These are phyloP conservation scores for Lepisosteus oculatus DNA, from an alignment of 2,113 vertebrate genomes.

Conservation along the genomic window DNA sequence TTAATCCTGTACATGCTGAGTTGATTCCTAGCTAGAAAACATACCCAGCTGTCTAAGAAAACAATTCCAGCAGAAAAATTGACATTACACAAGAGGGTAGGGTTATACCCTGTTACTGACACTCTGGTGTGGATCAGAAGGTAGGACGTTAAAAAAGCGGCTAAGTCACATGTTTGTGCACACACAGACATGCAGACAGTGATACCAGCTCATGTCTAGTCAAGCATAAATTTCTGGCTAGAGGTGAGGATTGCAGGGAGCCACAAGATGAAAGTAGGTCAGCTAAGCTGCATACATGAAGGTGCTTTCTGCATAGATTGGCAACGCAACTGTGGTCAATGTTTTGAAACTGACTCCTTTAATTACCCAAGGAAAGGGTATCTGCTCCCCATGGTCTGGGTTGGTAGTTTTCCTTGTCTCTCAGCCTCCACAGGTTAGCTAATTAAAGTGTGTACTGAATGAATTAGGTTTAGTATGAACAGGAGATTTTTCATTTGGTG, in stretches of 20 bases:
- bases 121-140: neutral
- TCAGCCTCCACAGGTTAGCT: neutral
- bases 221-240: neutral
- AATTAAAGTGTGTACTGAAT: neutral
- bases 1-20: neutral
- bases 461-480: neutral
- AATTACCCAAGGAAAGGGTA: neutral
- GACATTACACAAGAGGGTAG: slow-evolving; percentile 5
- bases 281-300: neutral
- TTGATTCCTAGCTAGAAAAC: neutral
- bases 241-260: neutral
- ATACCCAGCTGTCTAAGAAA: neutral
- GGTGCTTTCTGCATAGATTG: neutral
- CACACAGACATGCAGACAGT: neutral
- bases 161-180: neutral
- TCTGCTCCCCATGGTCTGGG: neutral
- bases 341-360: neutral
- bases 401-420: neutral
- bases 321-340: neutral
- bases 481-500: neutral
- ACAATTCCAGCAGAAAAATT: slow-evolving; percentile 7
- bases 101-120: neutral
- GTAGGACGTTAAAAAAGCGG: neutral
- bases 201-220: neutral
- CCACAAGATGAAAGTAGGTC: neutral